A percentile compares a stretch with the other conserved stretches of the same genome.
Conservation (phyloP, 2,797 vertebrate genomes). For the Poeciliopsis paucimaculata region DNA sequence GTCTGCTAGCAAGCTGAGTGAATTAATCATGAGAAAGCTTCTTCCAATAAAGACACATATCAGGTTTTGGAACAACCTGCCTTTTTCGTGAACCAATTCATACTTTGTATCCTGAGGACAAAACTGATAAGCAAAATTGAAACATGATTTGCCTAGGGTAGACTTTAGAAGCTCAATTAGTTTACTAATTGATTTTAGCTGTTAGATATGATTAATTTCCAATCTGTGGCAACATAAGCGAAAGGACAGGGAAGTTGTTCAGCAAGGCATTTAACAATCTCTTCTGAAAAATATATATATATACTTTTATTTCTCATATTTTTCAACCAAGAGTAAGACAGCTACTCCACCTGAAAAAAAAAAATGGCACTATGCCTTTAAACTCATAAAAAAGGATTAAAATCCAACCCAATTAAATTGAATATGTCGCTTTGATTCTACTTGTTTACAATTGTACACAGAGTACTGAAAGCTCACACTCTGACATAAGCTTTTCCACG, state of each 20-base stretch:
- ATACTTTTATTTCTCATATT: neutral
- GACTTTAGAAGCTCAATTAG: neutral
- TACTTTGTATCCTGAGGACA: neutral
- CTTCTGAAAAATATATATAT: no score
- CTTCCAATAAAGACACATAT: neutral
- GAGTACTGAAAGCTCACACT: neutral
- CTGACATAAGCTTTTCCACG: constrained; percentile 15
- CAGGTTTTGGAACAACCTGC: neutral
- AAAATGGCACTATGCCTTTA: neutral
- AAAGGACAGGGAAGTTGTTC: neutral
- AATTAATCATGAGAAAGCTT: neutral
- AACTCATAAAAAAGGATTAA: neutral
- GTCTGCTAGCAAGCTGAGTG: neutral
- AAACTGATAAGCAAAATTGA: neutral
- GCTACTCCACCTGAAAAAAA: neutral
- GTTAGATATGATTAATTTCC: neutral
- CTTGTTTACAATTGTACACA: neutral
- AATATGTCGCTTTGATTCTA: neutral
- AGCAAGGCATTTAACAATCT: neutral
- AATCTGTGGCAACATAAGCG: neutral
- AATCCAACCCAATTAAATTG: neutral
- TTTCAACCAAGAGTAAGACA: neutral
- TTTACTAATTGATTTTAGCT: neutral
- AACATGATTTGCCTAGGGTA: neutral
- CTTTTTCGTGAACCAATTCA: neutral